phyloP scores from a whole-genome alignment of 2,113 vertebrate species.

The Eurystomus gularis region DNA sequence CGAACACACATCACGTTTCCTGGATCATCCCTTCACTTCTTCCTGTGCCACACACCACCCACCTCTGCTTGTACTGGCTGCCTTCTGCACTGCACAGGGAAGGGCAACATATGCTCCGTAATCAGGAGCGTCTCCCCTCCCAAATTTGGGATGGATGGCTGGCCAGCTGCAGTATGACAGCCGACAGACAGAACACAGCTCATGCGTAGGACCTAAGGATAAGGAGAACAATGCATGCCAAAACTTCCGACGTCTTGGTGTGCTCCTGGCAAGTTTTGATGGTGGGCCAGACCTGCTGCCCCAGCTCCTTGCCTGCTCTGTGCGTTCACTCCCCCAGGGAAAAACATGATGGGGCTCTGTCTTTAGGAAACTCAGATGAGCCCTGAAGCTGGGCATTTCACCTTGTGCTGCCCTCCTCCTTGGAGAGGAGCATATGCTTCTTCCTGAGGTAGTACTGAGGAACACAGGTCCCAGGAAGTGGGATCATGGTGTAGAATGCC shows the following conservation, averaged over 20 bases:
- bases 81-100: neutral
- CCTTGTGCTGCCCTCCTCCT: neutral
- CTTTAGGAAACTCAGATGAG: neutral
- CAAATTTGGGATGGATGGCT: neutral
- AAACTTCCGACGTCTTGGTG: neutral
- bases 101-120: neutral
- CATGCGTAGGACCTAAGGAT: neutral
- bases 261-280: neutral
- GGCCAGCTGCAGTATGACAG: neutral
- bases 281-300: neutral
- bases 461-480: neutral
- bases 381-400: neutral
- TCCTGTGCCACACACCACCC: neutral
- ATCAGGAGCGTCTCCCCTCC: neutral
- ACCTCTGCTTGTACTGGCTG: neutral
- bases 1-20: neutral
- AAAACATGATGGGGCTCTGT: neutral
- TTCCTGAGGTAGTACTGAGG: neutral
- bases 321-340: rapidly evolving
- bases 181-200: neutral
- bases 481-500: neutral
- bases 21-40: neutral
- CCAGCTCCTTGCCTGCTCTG: neutral
- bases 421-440: neutral
- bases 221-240: neutral